Base-by-base conservation (phyloP, 2,113 vertebrate genomes). In the Calyptomena viridis region DNA sequence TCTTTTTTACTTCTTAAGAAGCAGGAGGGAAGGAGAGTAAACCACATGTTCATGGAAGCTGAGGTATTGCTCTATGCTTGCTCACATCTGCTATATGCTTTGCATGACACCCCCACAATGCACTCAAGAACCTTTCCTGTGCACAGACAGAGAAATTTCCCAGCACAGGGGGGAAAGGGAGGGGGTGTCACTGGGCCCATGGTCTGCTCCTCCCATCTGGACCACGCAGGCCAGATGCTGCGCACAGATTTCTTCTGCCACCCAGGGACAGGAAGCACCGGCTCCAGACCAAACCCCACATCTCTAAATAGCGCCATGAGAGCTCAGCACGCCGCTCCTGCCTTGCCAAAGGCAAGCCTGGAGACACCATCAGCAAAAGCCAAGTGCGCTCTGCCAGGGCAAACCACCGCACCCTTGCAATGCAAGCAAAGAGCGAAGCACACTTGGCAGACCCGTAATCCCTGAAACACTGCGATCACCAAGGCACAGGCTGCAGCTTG, bases 391-490 rank as follows among this genome's bases (percentile, higher is more conserved):
- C 44, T 33, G 30, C 40, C 33, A 13, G 31, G 53, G 69, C 33
- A 63, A 62, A 83, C 40, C 66, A 11, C 31, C 1, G 4, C 25
- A 24, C 47, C 35, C 27, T 5, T 56, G 62, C 55, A 50, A 69
- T 5, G 3, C 44, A 53, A 33, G 56, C 9, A 2, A 20, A 23
- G 33, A 68, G 74, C 28, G 22, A 58, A 52, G 58, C 62, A 17
- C 24, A 1, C 60, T 11, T 7, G 27, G 66, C 75, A 76, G 53
- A 64, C 3, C 44, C 10, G 1, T 13, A 27, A 72, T 56, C 46
- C 47, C 53, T 2, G 1, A 58, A 64, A 77, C 79, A 53, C 1
- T 5, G 50, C 0, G 2, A 55, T 5, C 0, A 0, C 46, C 39
- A 3, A 67, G 50, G 56, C 0, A 0, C 59, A 25, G 60, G 66